Evolutionary conservation across 2,888 invertebrate species (phyloP).

Genomic region (Drosophila hamatofila): DNA sequence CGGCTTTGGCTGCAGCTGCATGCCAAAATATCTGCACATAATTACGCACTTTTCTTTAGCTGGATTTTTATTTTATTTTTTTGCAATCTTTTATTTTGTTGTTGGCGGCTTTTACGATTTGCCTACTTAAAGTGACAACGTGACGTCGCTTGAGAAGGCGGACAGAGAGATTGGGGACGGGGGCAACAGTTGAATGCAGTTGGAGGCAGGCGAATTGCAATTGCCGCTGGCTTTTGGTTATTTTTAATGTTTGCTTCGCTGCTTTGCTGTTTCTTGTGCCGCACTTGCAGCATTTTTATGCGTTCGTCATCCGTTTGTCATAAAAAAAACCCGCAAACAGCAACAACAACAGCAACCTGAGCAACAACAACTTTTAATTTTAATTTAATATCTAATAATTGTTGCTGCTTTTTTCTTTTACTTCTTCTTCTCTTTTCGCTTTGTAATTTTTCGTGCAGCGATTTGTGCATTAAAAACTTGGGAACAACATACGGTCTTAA

Average conservation of each 20-base stretch:
- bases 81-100: conserved; percentile 25
- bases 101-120: conserved; percentile 69
- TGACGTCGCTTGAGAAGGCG: conserved; percentile 54
- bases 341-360: conserved; percentile 37
- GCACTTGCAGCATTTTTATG: conserved; percentile 74
- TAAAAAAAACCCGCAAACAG: conserved; percentile 61
- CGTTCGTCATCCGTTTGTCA: conserved; percentile 82
- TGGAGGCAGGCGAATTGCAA: conserved; percentile 37
- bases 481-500: conserved; percentile 52
- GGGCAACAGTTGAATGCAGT: not conserved
- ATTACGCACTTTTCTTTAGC: conserved; percentile 70
- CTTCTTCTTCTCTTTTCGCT: conserved; percentile 11
- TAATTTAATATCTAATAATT: conserved; percentile 80
- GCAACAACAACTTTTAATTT: conserved; percentile 65
- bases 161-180: not conserved
- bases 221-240: conserved; percentile 75
- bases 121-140: conserved; percentile 78
- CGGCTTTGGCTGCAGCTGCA: conserved; percentile 48
- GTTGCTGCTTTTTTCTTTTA: conserved; percentile 31
- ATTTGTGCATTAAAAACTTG: conserved; percentile 65
- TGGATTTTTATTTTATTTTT: conserved; percentile 10
- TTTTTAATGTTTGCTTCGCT: conserved; percentile 60
- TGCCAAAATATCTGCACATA: conserved; percentile 61
- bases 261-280: conserved; percentile 70
- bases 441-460: conserved; percentile 55